A percentile compares a stretch with the other conserved stretches of the same genome.
phyloP scores from a whole-genome alignment of 2,888 invertebrate species.

The Willowsia nigromaculata region DNA sequence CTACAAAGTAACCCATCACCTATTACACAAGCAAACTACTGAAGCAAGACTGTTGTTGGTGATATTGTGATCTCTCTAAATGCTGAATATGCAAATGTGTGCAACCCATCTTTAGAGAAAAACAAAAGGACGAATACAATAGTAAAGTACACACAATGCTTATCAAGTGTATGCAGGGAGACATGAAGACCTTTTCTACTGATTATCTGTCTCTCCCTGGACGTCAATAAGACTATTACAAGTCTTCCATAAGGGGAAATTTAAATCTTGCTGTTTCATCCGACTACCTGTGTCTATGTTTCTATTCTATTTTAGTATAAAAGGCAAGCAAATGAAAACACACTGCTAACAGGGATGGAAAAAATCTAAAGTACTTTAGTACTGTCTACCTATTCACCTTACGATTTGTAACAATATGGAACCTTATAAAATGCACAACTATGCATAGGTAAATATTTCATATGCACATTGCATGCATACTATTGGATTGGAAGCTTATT shows the following conservation, averaged over 20 bases:
- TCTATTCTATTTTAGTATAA: not conserved
- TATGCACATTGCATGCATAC: not conserved
- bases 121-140: not conserved
- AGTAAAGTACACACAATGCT: not conserved
- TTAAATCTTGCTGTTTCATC: conserved; percentile 10
- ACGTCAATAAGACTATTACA: not conserved
- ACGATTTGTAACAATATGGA: too few species aligned
- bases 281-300: not conserved
- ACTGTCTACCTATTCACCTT: too few species aligned
- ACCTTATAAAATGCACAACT: not conserved
- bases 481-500: conserved; percentile 54
- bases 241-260: not conserved
- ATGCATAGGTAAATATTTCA: not conserved
- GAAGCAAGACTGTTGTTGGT: not conserved
- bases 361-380: not conserved
- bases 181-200: not conserved
- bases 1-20: not conserved
- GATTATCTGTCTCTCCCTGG: not conserved
- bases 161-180: not conserved
- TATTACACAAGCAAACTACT: not conserved
- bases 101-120: not conserved
- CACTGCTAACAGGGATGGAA: not conserved
- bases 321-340: conserved; percentile 1
- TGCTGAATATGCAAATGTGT: not conserved
- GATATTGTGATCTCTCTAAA: not conserved